Base-by-base conservation (phyloP, 1,140 invertebrate species). In the Nylanderia fulva region DNA sequence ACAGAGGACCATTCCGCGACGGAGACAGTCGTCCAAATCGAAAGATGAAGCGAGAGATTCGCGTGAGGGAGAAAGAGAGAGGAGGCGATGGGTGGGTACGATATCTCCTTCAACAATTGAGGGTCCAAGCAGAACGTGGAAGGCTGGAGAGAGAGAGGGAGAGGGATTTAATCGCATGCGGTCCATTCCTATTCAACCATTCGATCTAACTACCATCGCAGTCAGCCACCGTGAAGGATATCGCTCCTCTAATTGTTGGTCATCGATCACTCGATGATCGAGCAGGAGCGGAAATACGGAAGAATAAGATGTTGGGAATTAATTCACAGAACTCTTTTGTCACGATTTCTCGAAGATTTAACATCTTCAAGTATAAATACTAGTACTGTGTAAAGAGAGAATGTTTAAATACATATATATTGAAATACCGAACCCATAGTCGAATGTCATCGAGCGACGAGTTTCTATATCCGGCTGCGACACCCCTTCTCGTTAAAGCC, bases 131-230 rank as follows among this genome's bases (percentile, higher is more conserved):
- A 11, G 29, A 48, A 77, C 33, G 42, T 21, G 48, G 29, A 58
- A 79, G 56, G 64, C 13, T 18, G 33, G 21, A 7, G 36, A 15
- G 54, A 39, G 33, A 33, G 29, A 33, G 0, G 68, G 18, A 36
- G 54, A 52, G 45, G 60, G 77, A 80, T 69, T 85, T 88, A 88
- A 88, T 88, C 87, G 87, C 63, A 87, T 75, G 69, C 87, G 83
- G 86, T 88, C 86, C 87, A 76, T 79, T 63, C 75, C 87, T 54
- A 88, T 88, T 85, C 86, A 75, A 60, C 45, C 42, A 33, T 69
- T 45, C 54, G 60, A 85, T 76, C 60, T 82, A 69, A 75, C 68
- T 80, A 69, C 75, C 77, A 63, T 58, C 15, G 68, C 56, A 88
- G 56, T 63, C 87, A 63, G 87, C 83, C 61, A 68, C 74, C 48